These are phyloP conservation scores for Spodoptera frugiperda DNA, from an alignment of 1,140 invertebrate species.

Conservation along the genomic window DNA sequence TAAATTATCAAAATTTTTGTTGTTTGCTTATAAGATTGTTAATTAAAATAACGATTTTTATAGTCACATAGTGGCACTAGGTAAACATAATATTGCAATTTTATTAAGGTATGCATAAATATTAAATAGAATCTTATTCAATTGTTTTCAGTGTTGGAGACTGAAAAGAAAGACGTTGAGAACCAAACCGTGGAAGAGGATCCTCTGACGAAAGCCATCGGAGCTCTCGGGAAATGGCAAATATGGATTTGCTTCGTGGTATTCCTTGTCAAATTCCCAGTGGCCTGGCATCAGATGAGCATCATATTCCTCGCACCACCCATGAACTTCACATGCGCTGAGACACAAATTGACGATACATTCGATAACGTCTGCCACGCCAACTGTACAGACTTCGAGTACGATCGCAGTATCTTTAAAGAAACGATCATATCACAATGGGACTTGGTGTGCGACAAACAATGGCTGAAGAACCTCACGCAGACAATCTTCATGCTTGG, in stretches of 20 bases:
- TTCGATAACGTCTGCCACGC: conserved; percentile 73
- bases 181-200: conserved; percentile 66
- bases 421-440: conserved; percentile 92
- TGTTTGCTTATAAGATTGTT: no score
- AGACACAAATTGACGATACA: conserved; percentile 59
- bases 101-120: no score
- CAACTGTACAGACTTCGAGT: conserved; percentile 87
- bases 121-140: not conserved
- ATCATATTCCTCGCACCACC: conserved; percentile 89
- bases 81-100: no score
- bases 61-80: no score
- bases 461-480: conserved; percentile 89
- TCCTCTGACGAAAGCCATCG: conserved; percentile 86
- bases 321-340: conserved; percentile 79
- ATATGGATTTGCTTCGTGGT: conserved; percentile 88
- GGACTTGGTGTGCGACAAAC: conserved; percentile 89
- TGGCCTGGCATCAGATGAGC: conserved; percentile 90
- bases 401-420: conserved; percentile 88
- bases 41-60: no score
- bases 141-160: conserved; percentile 77
- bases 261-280: conserved; percentile 90
- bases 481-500: conserved; percentile 93
- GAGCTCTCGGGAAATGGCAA: conserved; percentile 91
- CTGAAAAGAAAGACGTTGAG: conserved; percentile 67
- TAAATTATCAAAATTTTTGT: no score